Evolutionary conservation across 2,797 vertebrate genomes (phyloP).

Genomic region (Botia kubotai): DNA sequence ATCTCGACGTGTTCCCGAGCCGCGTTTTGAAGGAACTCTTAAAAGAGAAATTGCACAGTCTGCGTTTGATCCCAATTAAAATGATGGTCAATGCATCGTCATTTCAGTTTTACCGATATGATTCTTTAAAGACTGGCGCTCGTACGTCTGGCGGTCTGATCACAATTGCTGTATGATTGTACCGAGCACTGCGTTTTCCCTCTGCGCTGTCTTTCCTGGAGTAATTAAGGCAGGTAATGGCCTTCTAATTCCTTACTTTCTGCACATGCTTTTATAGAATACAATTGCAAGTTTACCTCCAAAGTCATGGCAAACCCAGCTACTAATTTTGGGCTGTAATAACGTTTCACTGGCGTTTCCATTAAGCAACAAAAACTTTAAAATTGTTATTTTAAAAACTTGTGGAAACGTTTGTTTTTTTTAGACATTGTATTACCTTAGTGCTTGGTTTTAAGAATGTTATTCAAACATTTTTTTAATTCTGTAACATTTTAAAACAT

Average conservation of each 20-base stretch:
- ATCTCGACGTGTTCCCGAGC: neutral
- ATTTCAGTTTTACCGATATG: slow-evolving; percentile 44
- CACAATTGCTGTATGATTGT: slow-evolving; percentile 33
- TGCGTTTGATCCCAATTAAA: slow-evolving; percentile 54
- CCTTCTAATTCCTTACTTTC: slow-evolving; percentile 39
- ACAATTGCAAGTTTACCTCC: slow-evolving; percentile 29
- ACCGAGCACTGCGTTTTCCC: slow-evolving; percentile 53
- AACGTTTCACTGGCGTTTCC: too few species aligned
- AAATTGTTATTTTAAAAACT: too few species aligned
- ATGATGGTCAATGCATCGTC: slow-evolving; percentile 52
- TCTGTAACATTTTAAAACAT: too few species aligned
- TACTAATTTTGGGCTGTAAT: too few species aligned
- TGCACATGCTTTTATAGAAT: slow-evolving; percentile 14
- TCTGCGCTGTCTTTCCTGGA: slow-evolving; percentile 31
- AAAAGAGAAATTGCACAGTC: slow-evolving; percentile 28
- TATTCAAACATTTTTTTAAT: too few species aligned
- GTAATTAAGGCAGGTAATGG: slow-evolving; percentile 51
- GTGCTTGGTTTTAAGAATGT: too few species aligned
- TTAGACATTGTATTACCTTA: too few species aligned
- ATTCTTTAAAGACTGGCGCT: slow-evolving; percentile 34
- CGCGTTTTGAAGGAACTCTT: slow-evolving; percentile 19
- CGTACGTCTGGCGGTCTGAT: neutral
- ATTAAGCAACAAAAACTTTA: too few species aligned
- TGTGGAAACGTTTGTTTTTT: too few species aligned
- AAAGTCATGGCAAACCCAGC: slow-evolving; percentile 27